These are phyloP conservation scores for Meloidogyne chitwoodi DNA, from an alignment of 1,140 invertebrate genomes.

Conservation along the genomic window DNA sequence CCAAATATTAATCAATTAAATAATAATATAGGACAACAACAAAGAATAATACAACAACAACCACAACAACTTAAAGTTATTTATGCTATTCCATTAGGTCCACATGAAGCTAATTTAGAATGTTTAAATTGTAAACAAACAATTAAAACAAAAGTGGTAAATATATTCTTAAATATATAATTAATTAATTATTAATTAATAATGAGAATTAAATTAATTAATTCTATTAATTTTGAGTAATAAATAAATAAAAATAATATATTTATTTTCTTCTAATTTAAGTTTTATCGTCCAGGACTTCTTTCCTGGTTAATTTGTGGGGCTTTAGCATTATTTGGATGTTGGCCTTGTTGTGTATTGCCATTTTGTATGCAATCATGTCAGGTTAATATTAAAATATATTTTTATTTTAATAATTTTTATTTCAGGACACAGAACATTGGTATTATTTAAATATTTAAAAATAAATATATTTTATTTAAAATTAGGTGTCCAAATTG, in stretches of 20 bases:
- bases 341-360: conserved; percentile 19
- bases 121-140: conserved; percentile 13
- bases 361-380: conserved; percentile 13
- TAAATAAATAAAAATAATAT: no score
- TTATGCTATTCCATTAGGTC: conserved; percentile 11
- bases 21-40: background rate
- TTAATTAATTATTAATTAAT: background rate
- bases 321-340: conserved; percentile 17
- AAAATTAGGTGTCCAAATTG: conserved; percentile 5
- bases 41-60: background rate
- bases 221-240: no score
- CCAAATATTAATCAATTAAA: background rate
- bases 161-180: background rate
- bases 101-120: conserved; percentile 6
- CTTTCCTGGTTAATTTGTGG: conserved; percentile 20
- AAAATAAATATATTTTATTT: no score
- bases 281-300: conserved; percentile 11
- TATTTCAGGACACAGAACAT: conserved; percentile 14
- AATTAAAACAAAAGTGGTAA: background rate
- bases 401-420: background rate
- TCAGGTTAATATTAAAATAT: background rate
- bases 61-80: conserved; percentile 6
- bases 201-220: no score
- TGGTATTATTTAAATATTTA: background rate
- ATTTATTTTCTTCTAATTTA: background rate